Evolutionary conservation across 2,888 invertebrate genomes (phyloP).

Genomic region (Lycocerus yunnanus): DNA sequence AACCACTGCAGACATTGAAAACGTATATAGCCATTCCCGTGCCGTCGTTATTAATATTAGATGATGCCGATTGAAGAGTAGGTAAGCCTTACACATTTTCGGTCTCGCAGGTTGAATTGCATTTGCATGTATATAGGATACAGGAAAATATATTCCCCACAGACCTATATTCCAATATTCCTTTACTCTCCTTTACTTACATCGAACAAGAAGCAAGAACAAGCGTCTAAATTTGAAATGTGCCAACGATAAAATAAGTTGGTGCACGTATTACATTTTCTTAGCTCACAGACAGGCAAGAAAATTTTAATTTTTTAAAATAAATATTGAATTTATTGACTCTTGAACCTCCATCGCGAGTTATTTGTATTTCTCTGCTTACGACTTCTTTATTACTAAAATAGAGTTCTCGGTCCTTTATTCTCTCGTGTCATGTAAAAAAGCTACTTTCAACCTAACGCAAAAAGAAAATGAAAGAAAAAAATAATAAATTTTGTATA

Average conservation of each 20-base stretch:
- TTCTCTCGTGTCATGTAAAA: slow-evolving; percentile 26
- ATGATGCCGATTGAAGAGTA: slow-evolving; percentile 44
- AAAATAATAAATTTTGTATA: slow-evolving; percentile 39
- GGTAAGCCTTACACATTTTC: slow-evolving; percentile 46
- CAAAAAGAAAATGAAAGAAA: slow-evolving; percentile 31
- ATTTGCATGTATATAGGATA: slow-evolving; percentile 54
- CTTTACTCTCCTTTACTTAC: slow-evolving; percentile 16
- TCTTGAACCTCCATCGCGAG: not conserved
- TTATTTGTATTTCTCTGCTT: slow-evolving; percentile 11
- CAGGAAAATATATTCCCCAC: slow-evolving; percentile 39
- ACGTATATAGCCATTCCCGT: slow-evolving; percentile 32
- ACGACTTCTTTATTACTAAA: slow-evolving; percentile 25
- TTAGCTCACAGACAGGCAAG: not conserved
- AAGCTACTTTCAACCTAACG: slow-evolving; percentile 23
- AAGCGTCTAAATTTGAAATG: slow-evolving; percentile 21
- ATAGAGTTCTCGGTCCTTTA: slow-evolving; percentile 21
- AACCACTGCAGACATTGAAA: slow-evolving; percentile 33
- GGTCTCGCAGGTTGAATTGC: slow-evolving; percentile 48
- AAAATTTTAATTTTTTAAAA: not conserved
- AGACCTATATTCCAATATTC: slow-evolving; percentile 32
- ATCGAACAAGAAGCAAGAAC: slow-evolving; percentile 23
- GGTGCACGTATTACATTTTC: not conserved
- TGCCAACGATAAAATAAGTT: not conserved
- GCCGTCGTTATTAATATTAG: slow-evolving; percentile 44
- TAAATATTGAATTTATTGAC: not conserved